Conservation (phyloP, 2,113 vertebrate species). For the Perognathus longimembris region DNA sequence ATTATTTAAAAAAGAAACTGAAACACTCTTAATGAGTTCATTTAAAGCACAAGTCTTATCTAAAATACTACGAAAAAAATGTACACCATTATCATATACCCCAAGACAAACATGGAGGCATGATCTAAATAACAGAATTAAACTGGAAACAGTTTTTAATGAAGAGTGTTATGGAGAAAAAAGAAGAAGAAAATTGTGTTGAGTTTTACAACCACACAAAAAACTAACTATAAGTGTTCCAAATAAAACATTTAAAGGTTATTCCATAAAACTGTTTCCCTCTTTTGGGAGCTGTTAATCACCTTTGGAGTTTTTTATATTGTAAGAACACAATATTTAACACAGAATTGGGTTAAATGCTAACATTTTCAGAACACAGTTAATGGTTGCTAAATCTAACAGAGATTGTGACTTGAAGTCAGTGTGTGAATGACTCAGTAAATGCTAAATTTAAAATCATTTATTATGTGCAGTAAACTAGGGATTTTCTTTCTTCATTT, state of each 20-base stretch:
- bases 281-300: conserved; percentile 35
- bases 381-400: conserved; percentile 42
- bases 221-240: neutral
- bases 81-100: conserved; percentile 59
- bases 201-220: conserved; percentile 41
- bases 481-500: neutral
- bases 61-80: conserved; percentile 46
- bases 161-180: conserved; percentile 43
- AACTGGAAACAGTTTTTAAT: conserved; percentile 37
- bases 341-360: conserved; percentile 44
- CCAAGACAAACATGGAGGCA: conserved; percentile 40
- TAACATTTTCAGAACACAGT: conserved; percentile 41
- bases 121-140: conserved; percentile 63
- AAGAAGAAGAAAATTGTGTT: conserved; percentile 5
- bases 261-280: conserved; percentile 36
- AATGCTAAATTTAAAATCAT: conserved; percentile 43
- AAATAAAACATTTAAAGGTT: conserved; percentile 61
- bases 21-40: conserved; percentile 58
- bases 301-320: conserved; percentile 41
- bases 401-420: conserved; percentile 32
- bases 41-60: conserved; percentile 66
- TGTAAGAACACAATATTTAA: conserved; percentile 44
- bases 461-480: neutral
- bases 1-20: no score
- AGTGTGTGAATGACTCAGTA: conserved; percentile 37